A percentile compares a stretch with the other conserved stretches of the same genome.
phyloP scores from a whole-genome alignment of 2,113 vertebrate genomes.

The Cyanoliseus patagonus region DNA sequence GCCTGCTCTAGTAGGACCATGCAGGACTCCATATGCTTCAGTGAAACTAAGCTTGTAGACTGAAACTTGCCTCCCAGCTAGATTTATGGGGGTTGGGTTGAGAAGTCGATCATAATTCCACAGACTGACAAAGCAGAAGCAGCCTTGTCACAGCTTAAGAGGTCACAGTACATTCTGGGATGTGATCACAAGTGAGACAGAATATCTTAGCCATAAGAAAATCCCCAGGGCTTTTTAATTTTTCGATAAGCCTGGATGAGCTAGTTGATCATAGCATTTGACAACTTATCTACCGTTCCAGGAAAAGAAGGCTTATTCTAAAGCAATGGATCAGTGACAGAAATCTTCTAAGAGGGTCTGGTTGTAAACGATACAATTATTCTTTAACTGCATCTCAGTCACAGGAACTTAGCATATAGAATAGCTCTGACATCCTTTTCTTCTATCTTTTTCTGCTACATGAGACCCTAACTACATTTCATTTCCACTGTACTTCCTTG shows the following conservation, averaged over 20 bases:
- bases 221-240: conserved; percentile 52
- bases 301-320: conserved; percentile 35
- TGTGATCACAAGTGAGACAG: conserved; percentile 54
- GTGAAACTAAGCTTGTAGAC: background rate
- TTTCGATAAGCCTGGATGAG: conserved; percentile 4
- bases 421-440: background rate
- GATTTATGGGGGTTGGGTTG: conserved; percentile 45
- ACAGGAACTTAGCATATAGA: background rate
- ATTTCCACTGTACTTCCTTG: background rate
- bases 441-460: background rate
- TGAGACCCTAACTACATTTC: background rate
- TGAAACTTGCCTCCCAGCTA: conserved; percentile 25
- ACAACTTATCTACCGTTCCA: conserved; percentile 47
- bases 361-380: background rate
- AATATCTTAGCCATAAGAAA: conserved; percentile 58
- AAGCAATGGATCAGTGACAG: conserved; percentile 13
- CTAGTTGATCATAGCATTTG: conserved; percentile 55
- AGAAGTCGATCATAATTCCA: conserved; percentile 18
- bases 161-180: conserved; percentile 26
- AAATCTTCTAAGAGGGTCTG: conserved; percentile 13
- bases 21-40: conserved; percentile 9
- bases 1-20: background rate
- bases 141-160: conserved; percentile 43
- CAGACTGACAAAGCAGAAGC: conserved; percentile 39
- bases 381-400: background rate